Percentiles rank a stretch among this genome's conserved stretches.
Evolutionary conservation across 1,140 invertebrate genomes (phyloP).

Genomic region (Steinernema feltiae): DNA sequence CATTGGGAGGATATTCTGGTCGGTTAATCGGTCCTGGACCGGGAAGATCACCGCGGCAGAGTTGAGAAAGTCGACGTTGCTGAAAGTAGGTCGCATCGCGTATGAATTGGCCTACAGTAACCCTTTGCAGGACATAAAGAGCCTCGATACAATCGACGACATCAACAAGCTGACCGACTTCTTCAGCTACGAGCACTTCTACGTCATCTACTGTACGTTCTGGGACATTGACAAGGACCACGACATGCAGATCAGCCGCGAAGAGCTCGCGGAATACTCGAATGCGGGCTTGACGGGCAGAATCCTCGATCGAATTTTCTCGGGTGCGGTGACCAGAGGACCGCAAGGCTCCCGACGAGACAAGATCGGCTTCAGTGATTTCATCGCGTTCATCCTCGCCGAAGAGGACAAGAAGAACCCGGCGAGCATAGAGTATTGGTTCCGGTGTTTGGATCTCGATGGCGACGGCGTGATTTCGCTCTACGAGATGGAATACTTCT

Average conservation of each 20-base stretch:
- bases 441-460: conserved; percentile 94
- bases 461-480: conserved; percentile 94
- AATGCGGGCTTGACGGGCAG: conserved; percentile 90
- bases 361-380: conserved; percentile 83
- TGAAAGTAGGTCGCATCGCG: conserved; percentile 65
- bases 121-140: conserved; percentile 52
- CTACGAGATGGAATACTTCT: conserved; percentile 99
- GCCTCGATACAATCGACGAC: conserved; percentile 77
- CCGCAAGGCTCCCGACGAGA: conserved; percentile 15
- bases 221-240: conserved; percentile 99
- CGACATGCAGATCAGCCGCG: conserved; percentile 85
- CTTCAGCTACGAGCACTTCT: conserved; percentile 99
- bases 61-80: conserved; percentile 80
- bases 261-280: conserved; percentile 89
- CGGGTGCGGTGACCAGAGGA: conserved; percentile 78
- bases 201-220: conserved; percentile 99
- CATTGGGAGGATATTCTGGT: conserved; percentile 95
- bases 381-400: conserved; percentile 96
- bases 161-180: conserved; percentile 90
- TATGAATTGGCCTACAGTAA: neutral
- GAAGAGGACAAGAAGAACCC: conserved; percentile 97
- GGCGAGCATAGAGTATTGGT: conserved; percentile 69
- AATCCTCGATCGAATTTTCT: conserved; percentile 95
- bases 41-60: conserved; percentile 82
- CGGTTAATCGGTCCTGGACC: conserved; percentile 94